Evolutionary conservation across 2,113 vertebrate genomes (phyloP).

Genomic region (Toxostoma redivivum): DNA sequence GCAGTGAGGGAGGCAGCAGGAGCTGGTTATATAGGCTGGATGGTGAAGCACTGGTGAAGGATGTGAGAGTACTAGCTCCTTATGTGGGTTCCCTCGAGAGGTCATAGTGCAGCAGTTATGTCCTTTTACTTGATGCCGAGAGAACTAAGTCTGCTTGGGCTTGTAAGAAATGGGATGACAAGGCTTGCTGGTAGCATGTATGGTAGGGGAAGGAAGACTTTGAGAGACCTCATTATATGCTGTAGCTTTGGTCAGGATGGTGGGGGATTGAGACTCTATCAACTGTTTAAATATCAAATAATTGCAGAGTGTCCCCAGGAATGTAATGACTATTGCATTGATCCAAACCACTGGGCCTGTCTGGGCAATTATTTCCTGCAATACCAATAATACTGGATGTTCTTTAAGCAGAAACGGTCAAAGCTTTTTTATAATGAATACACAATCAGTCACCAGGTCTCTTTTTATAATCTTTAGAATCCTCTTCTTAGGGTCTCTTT

Average conservation of each 20-base stretch:
- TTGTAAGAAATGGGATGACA: background rate
- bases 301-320: background rate
- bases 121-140: background rate
- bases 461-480: background rate
- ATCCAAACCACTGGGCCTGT: background rate
- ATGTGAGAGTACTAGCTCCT: background rate
- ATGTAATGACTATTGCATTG: background rate
- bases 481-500: background rate
- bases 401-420: background rate
- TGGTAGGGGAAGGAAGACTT: background rate
- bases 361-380: conserved; percentile 1
- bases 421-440: background rate
- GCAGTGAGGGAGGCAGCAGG: background rate
- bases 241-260: background rate
- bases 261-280: background rate
- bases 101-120: background rate
- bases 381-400: background rate
- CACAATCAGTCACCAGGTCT: background rate
- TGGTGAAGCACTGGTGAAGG: background rate
- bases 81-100: fast-evolving
- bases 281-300: background rate
- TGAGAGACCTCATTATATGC: background rate
- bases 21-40: background rate
- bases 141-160: background rate
- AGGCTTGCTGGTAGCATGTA: background rate